Conservation (phyloP, 2,888 invertebrate species). For the Heliconius cydno region DNA sequence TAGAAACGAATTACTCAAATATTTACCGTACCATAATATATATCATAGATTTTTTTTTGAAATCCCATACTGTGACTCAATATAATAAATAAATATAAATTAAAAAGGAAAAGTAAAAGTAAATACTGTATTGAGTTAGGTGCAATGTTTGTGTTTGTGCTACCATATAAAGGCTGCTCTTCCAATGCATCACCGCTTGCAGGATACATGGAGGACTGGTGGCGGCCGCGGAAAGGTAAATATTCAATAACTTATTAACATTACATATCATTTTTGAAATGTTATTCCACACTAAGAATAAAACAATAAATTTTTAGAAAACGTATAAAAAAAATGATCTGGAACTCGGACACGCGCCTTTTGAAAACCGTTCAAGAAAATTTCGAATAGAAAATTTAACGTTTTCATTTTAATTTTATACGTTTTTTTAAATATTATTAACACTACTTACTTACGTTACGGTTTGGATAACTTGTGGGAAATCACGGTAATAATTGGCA, state of each 20-base stretch:
- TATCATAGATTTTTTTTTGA: not conserved
- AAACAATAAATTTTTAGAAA: not conserved
- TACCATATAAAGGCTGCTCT: conserved; percentile 85
- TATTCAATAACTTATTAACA: conserved; percentile 67
- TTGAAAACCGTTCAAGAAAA: not conserved
- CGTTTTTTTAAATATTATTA: conserved; percentile 56
- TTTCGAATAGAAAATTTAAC: not conserved
- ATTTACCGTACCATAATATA: not conserved
- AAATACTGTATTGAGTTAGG: conserved; percentile 81
- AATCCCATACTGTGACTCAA: conserved; percentile 15
- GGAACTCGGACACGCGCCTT: not conserved
- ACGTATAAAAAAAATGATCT: not conserved
- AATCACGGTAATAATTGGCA: not conserved
- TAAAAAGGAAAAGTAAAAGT: conserved; percentile 60
- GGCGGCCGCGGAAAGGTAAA: conserved; percentile 98
- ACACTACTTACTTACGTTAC: conserved; percentile 49
- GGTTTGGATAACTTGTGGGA: conserved; percentile 23
- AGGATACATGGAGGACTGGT: conserved; percentile 99
- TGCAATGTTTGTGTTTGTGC: conserved; percentile 84
- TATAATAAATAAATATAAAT: conserved; percentile 21
- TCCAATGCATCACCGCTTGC: conserved; percentile 95
- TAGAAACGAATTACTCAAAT: not conserved
- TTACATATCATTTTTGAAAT: not conserved
- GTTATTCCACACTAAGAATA: no score
- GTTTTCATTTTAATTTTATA: not conserved